Evolutionary conservation across 2,113 vertebrate species (phyloP), one percentile per base, ranked within the genome.

Genomic region (Bambusicola thoracicus): DNA sequence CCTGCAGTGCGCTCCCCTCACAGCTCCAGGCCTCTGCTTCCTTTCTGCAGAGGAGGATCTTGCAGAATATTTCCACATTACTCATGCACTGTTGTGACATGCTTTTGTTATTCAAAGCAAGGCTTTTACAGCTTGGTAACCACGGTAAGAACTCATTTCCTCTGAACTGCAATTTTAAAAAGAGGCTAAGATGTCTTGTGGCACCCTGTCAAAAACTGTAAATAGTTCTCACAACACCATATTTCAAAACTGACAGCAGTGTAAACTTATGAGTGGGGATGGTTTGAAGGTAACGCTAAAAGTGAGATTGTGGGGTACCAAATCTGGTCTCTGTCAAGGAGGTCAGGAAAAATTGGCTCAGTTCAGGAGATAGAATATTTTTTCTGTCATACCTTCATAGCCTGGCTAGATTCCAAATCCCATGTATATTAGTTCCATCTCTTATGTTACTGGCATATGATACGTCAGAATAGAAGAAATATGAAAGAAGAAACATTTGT

Each of bases 161-260:
- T 93, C 92, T 69, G 77, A 97, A 85, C 81, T 41, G 40, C 66
- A 69, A 61, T 84, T 95, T 72, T 89, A 58, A 90, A 85, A 69
- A 92, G 89, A 79, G 44, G 65, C 51, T 67, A 20, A 5, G 29
- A 69, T 43, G 55, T n/a, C 49, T 93, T 46, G n/a, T 82, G 81
- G 65, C 87, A 74, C 44, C 46, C 65, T 95, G 93, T 94, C 94
- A 96, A 30, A 87, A 18, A 5, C 72, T 85, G 78, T 67, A 32
- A 85, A 62, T 67, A 62, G 48, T 80, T 76, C 91, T 81, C 70
- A 56, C 44, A 73, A 67, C 66, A 66, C 74, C 49, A 22, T 82
- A 81, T 96, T 93, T 89, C 76, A 41, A 67, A 87, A 21, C 19
- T 24, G 70, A 76, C 5, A 29, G 63, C 74, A 82, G 14, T 3